Evolutionary conservation across 2,888 invertebrate genomes (phyloP).

Genomic region (Liodrosophila aerea): DNA sequence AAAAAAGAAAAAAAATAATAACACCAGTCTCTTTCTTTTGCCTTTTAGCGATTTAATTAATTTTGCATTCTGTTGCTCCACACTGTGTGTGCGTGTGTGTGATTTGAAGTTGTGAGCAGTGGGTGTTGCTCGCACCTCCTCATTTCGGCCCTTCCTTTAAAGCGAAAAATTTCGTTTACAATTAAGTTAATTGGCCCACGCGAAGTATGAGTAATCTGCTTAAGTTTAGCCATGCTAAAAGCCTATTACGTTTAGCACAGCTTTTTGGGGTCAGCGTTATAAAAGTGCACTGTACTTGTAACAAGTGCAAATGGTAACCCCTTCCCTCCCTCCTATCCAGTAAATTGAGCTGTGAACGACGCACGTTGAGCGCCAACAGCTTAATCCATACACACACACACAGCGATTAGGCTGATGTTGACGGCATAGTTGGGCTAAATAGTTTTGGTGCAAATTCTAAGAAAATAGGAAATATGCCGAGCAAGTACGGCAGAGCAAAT

Average conservation of each 20-base stretch:
- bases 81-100: constrained; percentile 10
- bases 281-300: constrained; percentile 2
- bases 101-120: neutral
- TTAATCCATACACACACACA: too few species aligned
- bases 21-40: constrained; percentile 21
- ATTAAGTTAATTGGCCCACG: constrained; percentile 62
- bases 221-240: constrained; percentile 37
- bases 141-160: neutral
- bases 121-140: too few species aligned
- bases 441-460: too few species aligned
- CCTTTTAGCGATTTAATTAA: constrained; percentile 43
- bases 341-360: too few species aligned
- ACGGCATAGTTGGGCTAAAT: too few species aligned
- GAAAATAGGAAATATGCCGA: too few species aligned
- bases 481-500: too few species aligned
- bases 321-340: too few species aligned
- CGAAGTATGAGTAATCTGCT: constrained; percentile 68
- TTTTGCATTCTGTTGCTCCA: constrained; percentile 37
- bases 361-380: constrained; percentile 5
- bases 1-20: constrained; percentile 1
- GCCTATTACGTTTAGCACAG: constrained; percentile 33
- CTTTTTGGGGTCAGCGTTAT: constrained; percentile 34
- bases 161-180: constrained; percentile 39
- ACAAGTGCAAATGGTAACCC: constrained; percentile 16
- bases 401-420: too few species aligned